Conservation (phyloP, 2,113 vertebrate species). For the Bufo bufo region DNA sequence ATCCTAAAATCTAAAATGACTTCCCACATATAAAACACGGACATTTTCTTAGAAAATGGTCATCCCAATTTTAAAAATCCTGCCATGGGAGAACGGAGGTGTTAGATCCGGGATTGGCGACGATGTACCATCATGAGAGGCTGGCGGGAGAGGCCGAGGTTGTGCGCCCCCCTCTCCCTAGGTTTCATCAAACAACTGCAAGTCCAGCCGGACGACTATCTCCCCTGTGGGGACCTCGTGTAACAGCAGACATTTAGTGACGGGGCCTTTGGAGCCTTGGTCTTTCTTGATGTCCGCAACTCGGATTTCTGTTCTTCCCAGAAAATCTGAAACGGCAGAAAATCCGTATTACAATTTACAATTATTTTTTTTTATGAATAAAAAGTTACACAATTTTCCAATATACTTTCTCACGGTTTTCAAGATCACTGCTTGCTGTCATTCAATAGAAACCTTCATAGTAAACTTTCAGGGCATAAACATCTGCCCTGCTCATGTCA, state of each 20-base stretch:
- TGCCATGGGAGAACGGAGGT: conserved; percentile 68
- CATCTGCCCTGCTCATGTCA: too few relatives aligned
- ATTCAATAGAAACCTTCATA: too few relatives aligned
- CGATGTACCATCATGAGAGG: conserved; percentile 33
- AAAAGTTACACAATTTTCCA: too few relatives aligned
- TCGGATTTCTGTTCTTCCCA: conserved; percentile 97
- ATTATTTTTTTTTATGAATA: too few relatives aligned
- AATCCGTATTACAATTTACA: not conserved
- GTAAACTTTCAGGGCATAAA: too few relatives aligned
- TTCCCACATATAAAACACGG: conserved; percentile 61
- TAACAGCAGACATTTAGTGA: conserved; percentile 94
- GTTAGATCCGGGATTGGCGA: conserved; percentile 68
- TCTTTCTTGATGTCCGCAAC: conserved; percentile 98
- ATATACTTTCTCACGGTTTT: too few relatives aligned
- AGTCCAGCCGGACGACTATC: conserved; percentile 94
- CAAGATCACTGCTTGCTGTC: too few relatives aligned
- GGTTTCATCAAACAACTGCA: conserved; percentile 94
- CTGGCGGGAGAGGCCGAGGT: not conserved
- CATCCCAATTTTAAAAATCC: conserved; percentile 65
- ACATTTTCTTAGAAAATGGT: conserved; percentile 64
- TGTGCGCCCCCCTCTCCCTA: conserved; percentile 67
- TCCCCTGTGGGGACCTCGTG: conserved; percentile 98
- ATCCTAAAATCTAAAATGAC: conserved; percentile 62
- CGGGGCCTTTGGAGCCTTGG: conserved; percentile 97
- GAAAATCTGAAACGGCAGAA: conserved; percentile 82